Base-by-base conservation (phyloP, 2,888 invertebrate species). In the Belgica antarctica region DNA sequence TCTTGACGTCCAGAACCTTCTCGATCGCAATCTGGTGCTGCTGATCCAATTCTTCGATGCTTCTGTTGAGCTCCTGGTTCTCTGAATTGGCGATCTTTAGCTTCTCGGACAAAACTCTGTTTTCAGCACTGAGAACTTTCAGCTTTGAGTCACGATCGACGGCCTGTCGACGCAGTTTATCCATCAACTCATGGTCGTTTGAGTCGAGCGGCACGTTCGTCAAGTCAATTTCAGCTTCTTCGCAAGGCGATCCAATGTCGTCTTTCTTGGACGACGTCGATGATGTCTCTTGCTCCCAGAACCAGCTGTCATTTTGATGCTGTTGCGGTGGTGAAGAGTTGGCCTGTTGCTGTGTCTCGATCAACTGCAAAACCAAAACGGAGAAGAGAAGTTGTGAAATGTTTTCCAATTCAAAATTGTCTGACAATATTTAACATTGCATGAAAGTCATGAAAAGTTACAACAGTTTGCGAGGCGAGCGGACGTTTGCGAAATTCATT, bases 21-120 rank as follows among this genome's bases (percentile, higher is more conserved):
- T 85, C 86, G 78, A 89, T 86, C 0, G 88, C 90, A 74, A 83
- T 80, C 74, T 88, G 86, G 76, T 91, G 89, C 77, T 90, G 89
- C 61, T 78, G 82, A 75, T 92, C 91, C 73, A 92, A 78, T 75
- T 89, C 89, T 74, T 89, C 89, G 69, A 92, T 77, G 72, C 83
- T 82, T 71, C 76, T 77, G 73, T 83, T 83, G 72, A 82, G 77
- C 71, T 83, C 81, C 22, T 75, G 78, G 62, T 84, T 80, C 74
- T 81, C 82, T 24, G 75, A 73, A 17, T 80, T 74, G 70, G 85
- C 76, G 46, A 75, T 76, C 72, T 80, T 79, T 7, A 82, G 79
- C 75, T 84, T 81, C n/a, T 74, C 75, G 12, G 79, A 78, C 71
- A 84, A 80, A 62, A 81, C 78, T 68, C 81, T 79, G 73, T 84